Conservation (phyloP, 2,797 vertebrate species). For the Salarias fasciatus region DNA sequence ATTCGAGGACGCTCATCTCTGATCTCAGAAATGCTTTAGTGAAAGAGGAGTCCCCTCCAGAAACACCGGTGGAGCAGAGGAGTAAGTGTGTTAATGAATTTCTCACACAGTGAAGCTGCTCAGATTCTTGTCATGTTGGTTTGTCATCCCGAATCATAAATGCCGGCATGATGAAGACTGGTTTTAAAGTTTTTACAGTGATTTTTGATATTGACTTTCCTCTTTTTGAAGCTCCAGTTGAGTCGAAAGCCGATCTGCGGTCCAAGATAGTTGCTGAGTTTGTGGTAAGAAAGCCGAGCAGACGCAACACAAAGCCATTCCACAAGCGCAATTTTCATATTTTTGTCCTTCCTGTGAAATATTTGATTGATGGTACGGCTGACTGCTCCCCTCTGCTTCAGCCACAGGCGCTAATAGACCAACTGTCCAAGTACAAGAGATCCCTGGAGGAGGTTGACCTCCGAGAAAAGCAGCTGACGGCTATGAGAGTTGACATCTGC, state of each 20-base stretch:
- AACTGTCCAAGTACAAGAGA: constrained; percentile 88
- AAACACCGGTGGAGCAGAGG: constrained; percentile 73
- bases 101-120: too few species aligned
- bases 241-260: constrained; percentile 89
- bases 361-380: constrained; percentile 11
- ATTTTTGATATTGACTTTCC: background rate
- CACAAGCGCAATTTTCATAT: background rate
- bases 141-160: too few species aligned
- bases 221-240: constrained; percentile 81
- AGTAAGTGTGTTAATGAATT: constrained; percentile 48
- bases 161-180: too few species aligned
- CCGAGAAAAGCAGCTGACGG: constrained; percentile 94
- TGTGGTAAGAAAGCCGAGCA: constrained; percentile 85
- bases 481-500: constrained; percentile 96
- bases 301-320: background rate
- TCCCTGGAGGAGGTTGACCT: constrained; percentile 92
- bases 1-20: constrained; percentile 89
- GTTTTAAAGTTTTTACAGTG: background rate
- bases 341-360: constrained; percentile 11
- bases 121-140: too few species aligned
- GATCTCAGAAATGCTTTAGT: constrained; percentile 86
- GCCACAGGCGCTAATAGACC: constrained; percentile 93
- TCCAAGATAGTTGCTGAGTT: constrained; percentile 98
- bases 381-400: constrained; percentile 56
- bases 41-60: constrained; percentile 83